Base-by-base conservation (phyloP, 2,113 vertebrate genomes). In the Thalassoma bifasciatum region DNA sequence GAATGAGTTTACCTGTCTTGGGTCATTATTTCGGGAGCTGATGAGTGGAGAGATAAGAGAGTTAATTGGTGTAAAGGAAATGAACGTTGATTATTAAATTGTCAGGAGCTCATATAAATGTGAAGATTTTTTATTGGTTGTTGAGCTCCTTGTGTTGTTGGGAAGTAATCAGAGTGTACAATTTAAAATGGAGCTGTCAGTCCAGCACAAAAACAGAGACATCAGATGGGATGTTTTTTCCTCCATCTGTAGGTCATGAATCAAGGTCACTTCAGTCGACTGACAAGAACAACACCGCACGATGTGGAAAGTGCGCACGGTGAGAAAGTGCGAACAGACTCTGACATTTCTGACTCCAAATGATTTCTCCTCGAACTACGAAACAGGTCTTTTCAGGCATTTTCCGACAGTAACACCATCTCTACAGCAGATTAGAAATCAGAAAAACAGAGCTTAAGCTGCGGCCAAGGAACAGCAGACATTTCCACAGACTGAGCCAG, bases 401-500 rank as follows among this genome's bases (percentile, higher is more conserved):
- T 71, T 83, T 80, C 30, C 52, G 49, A 70, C 56, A 77, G 57
- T 42, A 64, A 73, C 26, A 61, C 36, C 10, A 72, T 80, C 81
- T 80, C 58, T 47, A 16, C 47, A 11, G 24, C 44, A 58, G 76
- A 82, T 74, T 73, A 84, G 40, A 86, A 77, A 78, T 75, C 81
- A 66, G 51, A 63, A 62, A 61, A 81, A 40, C 26, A 66, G 23
- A 52, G 61, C 53, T 78, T 36, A 71, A 79, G 75, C 71, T 38
- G 77, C 40, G 59, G 72, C 79, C 61, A 68, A 80, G 75, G 54
- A 83, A 74, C 66, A 63, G 79, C 75, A 82, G 75, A 75, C 75
- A 81, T 88, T 84, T 88, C 77, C 79, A 85, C 61, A 54, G 62
- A 51, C 66, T 66, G 71, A 88, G 77, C 75, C 72, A 78, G 66